A percentile compares a stretch with the other conserved stretches of the same genome.
Evolutionary conservation across 2,113 vertebrate genomes (phyloP).

Genomic region (Dendropsophus ebraccatus): DNA sequence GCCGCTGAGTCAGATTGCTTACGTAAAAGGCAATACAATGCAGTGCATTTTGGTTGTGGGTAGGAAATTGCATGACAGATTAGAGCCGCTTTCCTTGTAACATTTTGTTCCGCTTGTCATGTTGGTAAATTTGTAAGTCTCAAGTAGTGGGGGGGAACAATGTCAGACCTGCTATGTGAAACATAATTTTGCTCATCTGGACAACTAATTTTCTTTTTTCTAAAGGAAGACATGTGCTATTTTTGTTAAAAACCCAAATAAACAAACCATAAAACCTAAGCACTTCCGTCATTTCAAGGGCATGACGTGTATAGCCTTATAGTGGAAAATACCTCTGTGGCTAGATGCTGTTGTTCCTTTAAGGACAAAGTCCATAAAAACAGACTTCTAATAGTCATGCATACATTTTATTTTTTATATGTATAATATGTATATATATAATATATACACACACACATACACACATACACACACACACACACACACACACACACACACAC

Average conservation of each 20-base stretch:
- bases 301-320: not conserved
- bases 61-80: conserved; percentile 39
- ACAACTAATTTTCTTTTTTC: conserved; percentile 18
- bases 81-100: conserved; percentile 17
- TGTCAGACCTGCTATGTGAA: not conserved
- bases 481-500: too few species aligned
- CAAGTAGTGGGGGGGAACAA: not conserved
- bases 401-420: not conserved
- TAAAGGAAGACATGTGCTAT: not conserved
- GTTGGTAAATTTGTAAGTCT: conserved; percentile 33
- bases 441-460: too few species aligned
- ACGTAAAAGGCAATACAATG: conserved; percentile 33
- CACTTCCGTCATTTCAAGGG: not conserved
- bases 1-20: conserved; percentile 35
- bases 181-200: conserved; percentile 28
- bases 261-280: not conserved
- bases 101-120: conserved; percentile 37
- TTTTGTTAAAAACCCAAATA: not conserved
- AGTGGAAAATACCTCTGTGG: not conserved
- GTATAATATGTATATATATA: too few species aligned
- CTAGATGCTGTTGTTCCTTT: not conserved
- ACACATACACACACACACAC: too few species aligned
- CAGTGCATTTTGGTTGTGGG: conserved; percentile 26
- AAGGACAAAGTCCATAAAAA: not conserved
- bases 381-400: not conserved